Evolutionary conservation across 2,888 invertebrate species (phyloP), one percentile per base, ranked within the genome.

Genomic region (Tinea trinotella): DNA sequence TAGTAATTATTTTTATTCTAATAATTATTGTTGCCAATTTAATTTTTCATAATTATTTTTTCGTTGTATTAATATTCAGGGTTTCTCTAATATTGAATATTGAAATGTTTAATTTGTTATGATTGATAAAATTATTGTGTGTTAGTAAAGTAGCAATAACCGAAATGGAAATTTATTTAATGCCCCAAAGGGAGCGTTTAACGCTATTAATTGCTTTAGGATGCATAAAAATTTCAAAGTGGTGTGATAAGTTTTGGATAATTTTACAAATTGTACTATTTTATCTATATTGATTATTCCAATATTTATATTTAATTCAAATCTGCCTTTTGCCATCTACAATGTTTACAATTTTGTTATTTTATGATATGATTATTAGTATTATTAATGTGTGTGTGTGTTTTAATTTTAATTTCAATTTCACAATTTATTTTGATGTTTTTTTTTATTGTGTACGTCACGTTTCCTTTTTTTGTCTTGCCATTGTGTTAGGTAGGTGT

Each of bases 191-290:
- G 83, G 83, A 82, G 84, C 84, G 85, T 84, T 75, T 84, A 74
- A 85, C 85, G 85, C 84, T 81, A 78, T 72, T 78, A 74, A 77
- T 76, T 77, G 83, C 84, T 84, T 85, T 77, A 83, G 82, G 80
- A 75, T 84, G 82, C 84, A 83, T 80, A 80, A 83, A 59, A 81
- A 76, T 70, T 76, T 71, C 74, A 80, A 80, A 73, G 82, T 83
- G 83, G 82, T 83, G 83, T 85, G 84, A 85, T 85, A 85, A 79
- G 82, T 85, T 85, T 85, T 85, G 80, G 85, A 85, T 84, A 82
- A 83, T 85, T 85, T 85, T 85, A 85, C 85, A 85, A 85, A 82
- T 84, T 83, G 76, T 83, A 83, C 82, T 83, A 83, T 82, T 82
- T 83, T 85, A 75, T 78, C 53, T 53, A 79, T 83, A 82, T 81